Percentiles rank a stretch among this genome's conserved stretches.
These are phyloP conservation scores for Pimpla rufipes DNA, from an alignment of 2,888 invertebrate genomes.

Conservation along the genomic window DNA sequence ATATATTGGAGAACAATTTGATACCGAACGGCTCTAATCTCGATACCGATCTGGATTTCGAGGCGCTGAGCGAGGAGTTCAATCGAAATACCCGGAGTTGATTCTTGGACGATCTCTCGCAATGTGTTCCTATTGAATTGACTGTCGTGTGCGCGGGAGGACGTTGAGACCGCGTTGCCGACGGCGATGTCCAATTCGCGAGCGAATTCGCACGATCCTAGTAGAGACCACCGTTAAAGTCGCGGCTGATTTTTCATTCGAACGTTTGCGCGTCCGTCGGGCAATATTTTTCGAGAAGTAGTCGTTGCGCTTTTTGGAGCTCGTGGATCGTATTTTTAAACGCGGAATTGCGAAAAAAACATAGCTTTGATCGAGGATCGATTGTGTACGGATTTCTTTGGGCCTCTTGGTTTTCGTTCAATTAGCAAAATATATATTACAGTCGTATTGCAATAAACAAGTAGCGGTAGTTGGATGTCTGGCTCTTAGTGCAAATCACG, in stretches of 20 bases:
- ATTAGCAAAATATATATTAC: background rate
- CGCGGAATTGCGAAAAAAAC: no score
- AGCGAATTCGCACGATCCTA: background rate
- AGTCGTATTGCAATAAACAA: background rate
- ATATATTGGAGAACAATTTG: slow-evolving; percentile 80
- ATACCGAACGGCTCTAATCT: slow-evolving; percentile 79
- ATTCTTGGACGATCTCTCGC: slow-evolving; percentile 69
- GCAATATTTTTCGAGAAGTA: background rate
- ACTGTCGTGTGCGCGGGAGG: slow-evolving; percentile 17
- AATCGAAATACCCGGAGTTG: slow-evolving; percentile 82
- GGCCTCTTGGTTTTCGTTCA: background rate
- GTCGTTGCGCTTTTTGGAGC: background rate
- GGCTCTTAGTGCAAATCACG: background rate
- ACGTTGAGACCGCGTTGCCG: background rate
- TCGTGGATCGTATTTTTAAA: background rate
- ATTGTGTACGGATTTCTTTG: background rate
- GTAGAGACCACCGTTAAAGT: background rate
- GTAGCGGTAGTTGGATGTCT: background rate
- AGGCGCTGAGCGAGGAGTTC: slow-evolving; percentile 83
- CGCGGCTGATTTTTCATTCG: background rate
- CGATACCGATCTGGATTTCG: slow-evolving; percentile 82
- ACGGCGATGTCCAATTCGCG: background rate
- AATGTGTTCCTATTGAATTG: slow-evolving; percentile 40
- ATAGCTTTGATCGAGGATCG: background rate
- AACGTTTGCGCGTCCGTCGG: background rate